A percentile compares a stretch with the other conserved stretches of the same genome.
These are phyloP conservation scores for Elachura formosa DNA, from an alignment of 2,113 vertebrate species.

Conservation along the genomic window DNA sequence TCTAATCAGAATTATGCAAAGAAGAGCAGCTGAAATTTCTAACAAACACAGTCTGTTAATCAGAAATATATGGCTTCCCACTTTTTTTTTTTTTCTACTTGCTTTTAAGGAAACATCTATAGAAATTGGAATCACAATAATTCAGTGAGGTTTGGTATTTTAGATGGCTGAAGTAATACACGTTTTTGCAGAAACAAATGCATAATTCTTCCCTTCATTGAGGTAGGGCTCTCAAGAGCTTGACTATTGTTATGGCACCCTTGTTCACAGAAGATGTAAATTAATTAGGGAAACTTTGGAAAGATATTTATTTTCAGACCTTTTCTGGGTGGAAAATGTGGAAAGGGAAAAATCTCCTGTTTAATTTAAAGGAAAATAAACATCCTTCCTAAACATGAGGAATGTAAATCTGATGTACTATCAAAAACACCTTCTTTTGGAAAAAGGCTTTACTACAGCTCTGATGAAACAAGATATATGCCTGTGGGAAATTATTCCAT, in stretches of 20 bases:
- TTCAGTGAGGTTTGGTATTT: neutral
- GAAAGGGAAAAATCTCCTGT: neutral
- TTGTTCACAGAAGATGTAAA: neutral
- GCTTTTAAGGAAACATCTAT: neutral
- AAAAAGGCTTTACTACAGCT: neutral
- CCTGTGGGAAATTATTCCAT: neutral
- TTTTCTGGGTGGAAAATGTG: neutral
- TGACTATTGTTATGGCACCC: neutral
- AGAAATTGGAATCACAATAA: neutral
- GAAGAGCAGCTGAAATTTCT: neutral
- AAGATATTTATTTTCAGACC: neutral
- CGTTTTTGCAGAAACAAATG: neutral
- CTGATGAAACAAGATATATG: neutral
- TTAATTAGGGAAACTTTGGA: neutral
- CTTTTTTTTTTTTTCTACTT: neutral
- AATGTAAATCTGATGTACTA: neutral
- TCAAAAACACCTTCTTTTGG: neutral
- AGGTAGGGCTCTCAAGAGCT: neutral
- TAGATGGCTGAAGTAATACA: neutral
- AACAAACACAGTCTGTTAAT: neutral
- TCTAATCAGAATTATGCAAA: neutral
- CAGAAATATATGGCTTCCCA: neutral
- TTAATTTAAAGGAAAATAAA: neutral
- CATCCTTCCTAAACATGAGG: neutral
- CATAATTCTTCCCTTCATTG: neutral